Evolutionary conservation across 2,888 invertebrate genomes (phyloP).

Genomic region (Xestobium rufovillosum): DNA sequence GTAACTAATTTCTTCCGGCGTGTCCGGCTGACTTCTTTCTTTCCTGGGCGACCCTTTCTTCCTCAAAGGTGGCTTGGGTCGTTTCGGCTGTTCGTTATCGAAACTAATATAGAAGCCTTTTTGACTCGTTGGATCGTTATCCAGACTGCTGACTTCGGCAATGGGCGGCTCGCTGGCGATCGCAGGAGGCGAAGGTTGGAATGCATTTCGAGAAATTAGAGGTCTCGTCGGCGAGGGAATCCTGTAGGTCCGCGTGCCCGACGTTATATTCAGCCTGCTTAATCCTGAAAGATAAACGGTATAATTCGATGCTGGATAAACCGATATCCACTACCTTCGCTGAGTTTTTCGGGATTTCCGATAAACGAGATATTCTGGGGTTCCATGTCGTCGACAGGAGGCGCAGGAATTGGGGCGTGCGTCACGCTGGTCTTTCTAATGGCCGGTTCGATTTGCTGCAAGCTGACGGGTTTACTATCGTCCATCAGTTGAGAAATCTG

Average conservation of each 20-base stretch:
- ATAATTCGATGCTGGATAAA: not conserved
- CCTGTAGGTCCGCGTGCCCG: slow-evolving; percentile 80
- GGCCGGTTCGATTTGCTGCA: slow-evolving; percentile 5
- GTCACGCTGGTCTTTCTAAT: slow-evolving; percentile 37
- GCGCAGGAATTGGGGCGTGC: slow-evolving; percentile 57
- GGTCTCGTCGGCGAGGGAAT: slow-evolving; percentile 84
- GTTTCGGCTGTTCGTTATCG: slow-evolving; percentile 78
- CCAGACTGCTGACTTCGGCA: slow-evolving; percentile 44
- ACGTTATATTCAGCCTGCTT: slow-evolving; percentile 74
- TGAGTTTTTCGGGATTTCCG: slow-evolving; percentile 54
- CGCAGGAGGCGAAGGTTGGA: slow-evolving; percentile 46
- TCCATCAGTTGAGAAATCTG: slow-evolving; percentile 48
- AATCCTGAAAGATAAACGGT: slow-evolving; percentile 51
- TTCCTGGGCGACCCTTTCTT: slow-evolving; percentile 73
- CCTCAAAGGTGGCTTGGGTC: slow-evolving; percentile 81
- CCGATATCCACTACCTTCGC: too few species aligned
- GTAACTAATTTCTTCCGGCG: slow-evolving; percentile 4
- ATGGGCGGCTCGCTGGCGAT: slow-evolving; percentile 27
- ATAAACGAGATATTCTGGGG: slow-evolving; percentile 91
- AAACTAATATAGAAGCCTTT: slow-evolving; percentile 93
- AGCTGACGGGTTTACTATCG: slow-evolving; percentile 30
- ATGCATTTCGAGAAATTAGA: slow-evolving; percentile 60
- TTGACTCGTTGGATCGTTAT: slow-evolving; percentile 48
- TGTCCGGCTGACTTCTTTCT: slow-evolving; percentile 45
- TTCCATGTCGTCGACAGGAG: slow-evolving; percentile 79